phyloP scores from a whole-genome alignment of 2,888 invertebrate genomes.

The Dicranocentrus wangi region DNA sequence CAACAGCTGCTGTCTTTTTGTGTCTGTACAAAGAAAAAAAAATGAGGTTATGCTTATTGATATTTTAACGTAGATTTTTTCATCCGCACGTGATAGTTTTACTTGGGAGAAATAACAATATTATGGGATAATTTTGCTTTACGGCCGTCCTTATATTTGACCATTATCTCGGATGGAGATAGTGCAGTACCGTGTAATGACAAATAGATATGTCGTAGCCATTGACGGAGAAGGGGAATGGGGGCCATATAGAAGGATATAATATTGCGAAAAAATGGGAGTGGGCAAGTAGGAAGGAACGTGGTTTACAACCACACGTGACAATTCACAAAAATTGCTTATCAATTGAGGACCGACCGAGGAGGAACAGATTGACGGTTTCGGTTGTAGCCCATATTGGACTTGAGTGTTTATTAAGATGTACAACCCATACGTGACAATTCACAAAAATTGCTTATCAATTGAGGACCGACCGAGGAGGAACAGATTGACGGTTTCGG shows the following conservation, averaged over 20 bases:
- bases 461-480: too few relatives aligned
- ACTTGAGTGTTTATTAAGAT: not conserved
- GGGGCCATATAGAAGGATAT: not conserved
- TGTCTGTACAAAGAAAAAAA: not conserved
- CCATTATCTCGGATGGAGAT: not conserved
- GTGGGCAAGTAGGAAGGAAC: not conserved
- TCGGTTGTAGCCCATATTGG: not conserved
- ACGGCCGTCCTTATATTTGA: not conserved
- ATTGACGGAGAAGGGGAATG: not conserved
- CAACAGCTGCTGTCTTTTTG: not conserved
- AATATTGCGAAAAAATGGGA: not conserved
- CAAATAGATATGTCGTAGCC: not conserved
- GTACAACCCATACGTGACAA: not conserved
- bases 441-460: too few relatives aligned
- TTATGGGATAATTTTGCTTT: conserved; percentile 15
- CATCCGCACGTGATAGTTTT: not conserved
- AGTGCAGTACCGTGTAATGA: not conserved
- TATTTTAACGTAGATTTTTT: not conserved
- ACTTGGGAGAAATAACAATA: not conserved
- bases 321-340: not conserved
- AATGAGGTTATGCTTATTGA: not conserved
- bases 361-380: not conserved
- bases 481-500: not conserved
- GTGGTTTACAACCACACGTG: not conserved
- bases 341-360: too few relatives aligned